phyloP scores from a whole-genome alignment of 2,797 vertebrate species.

The Cryptoblepharus egeriae region DNA sequence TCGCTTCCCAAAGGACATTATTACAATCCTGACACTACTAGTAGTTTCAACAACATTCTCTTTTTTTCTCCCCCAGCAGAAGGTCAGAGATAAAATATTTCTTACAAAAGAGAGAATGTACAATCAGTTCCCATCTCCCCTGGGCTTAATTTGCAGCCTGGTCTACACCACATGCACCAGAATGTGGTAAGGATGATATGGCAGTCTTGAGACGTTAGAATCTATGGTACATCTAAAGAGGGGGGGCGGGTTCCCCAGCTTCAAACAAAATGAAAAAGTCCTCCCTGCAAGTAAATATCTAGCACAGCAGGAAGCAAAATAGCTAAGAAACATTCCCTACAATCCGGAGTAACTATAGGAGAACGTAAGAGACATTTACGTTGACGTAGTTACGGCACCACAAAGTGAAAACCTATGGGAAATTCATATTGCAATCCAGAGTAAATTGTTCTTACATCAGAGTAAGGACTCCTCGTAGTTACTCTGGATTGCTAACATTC shows the following conservation, averaged over 20 bases:
- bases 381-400: too few species aligned
- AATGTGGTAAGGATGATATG: background rate
- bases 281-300: background rate
- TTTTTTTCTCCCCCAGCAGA: background rate
- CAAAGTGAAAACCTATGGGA: too few species aligned
- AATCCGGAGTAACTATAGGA: too few species aligned
- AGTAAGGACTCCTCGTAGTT: too few species aligned
- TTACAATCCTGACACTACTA: conserved; percentile 7
- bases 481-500: too few species aligned
- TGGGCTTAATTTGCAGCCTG: conserved; percentile 6
- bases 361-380: too few species aligned
- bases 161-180: background rate
- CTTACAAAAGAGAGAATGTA: background rate
- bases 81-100: conserved; percentile 9
- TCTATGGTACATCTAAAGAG: background rate
- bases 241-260: background rate
- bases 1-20: conserved; percentile 22
- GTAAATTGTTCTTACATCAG: too few species aligned
- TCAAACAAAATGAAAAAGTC: background rate
- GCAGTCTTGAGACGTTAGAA: background rate
- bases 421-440: too few species aligned
- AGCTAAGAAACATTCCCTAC: background rate
- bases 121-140: background rate
- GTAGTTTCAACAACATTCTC: background rate
- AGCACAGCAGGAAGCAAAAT: background rate